A percentile compares a stretch with the other conserved stretches of the same genome.
These are phyloP conservation scores for Porites divaricata DNA, from an alignment of 92 coral and sea anemone genomes.

Conservation along the genomic window DNA sequence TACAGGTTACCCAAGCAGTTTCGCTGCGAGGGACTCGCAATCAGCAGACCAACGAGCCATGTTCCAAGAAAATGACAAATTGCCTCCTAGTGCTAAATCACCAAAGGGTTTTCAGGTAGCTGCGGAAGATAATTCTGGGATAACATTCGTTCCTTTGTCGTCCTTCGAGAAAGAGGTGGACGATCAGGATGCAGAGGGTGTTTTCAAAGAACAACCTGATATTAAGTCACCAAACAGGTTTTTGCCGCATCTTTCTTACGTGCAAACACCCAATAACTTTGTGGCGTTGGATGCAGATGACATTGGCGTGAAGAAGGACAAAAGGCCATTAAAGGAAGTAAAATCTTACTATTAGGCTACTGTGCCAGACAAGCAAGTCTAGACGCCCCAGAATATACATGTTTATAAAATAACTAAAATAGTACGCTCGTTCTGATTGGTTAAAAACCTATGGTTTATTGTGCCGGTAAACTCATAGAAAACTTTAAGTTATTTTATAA, in stretches of 20 bases:
- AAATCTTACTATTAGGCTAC: background rate
- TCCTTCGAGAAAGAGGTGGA: slow-evolving; percentile 17
- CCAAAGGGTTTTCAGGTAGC: background rate
- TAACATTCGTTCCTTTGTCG: slow-evolving; percentile 4
- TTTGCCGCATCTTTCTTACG: slow-evolving; percentile 4
- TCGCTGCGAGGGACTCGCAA: background rate
- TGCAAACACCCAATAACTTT: background rate
- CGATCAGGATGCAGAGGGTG: background rate
- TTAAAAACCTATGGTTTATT: too few species aligned
- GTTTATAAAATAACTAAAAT: background rate
- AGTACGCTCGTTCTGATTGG: too few species aligned
- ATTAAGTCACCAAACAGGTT: slow-evolving; percentile 9
- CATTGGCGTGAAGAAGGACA: background rate
- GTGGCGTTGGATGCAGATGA: background rate
- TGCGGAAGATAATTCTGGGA: background rate
- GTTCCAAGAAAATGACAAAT: background rate
- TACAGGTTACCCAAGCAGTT: slow-evolving; percentile 18
- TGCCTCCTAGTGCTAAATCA: background rate
- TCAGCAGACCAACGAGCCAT: background rate
- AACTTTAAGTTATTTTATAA: too few species aligned
- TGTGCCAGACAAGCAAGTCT: background rate
- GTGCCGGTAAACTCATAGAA: too few species aligned
- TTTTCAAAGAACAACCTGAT: background rate
- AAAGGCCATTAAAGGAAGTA: background rate
- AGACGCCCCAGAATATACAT: background rate